A percentile compares a stretch with the other conserved stretches of the same genome.
Conservation (phyloP, 1,140 invertebrate species). For the Drosophila suzukii region DNA sequence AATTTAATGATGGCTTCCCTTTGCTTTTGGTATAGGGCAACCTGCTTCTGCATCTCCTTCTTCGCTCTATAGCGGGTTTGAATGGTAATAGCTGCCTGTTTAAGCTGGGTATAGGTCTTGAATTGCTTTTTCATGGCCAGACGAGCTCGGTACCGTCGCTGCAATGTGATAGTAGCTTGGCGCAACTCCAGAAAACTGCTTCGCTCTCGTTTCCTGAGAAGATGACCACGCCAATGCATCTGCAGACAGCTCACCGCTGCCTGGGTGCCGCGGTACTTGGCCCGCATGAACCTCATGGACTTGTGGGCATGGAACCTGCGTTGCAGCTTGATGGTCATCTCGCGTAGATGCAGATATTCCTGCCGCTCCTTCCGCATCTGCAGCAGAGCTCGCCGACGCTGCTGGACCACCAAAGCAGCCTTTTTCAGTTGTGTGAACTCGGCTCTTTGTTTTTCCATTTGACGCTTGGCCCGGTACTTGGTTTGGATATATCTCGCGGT, state of each 20-base stretch:
- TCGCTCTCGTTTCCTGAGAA: conserved; percentile 52
- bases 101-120: conserved; percentile 20
- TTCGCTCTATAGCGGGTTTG: conserved; percentile 56
- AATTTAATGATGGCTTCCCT: conserved; percentile 38
- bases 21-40: conserved; percentile 56
- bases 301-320: conserved; percentile 84
- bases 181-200: conserved; percentile 32
- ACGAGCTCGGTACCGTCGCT: conserved; percentile 43
- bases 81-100: conserved; percentile 19
- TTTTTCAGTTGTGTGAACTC: conserved; percentile 49
- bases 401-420: conserved; percentile 57
- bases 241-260: conserved; percentile 83
- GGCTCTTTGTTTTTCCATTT: conserved; percentile 32
- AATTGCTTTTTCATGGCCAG: conserved; percentile 40
- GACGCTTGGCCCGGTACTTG: conserved; percentile 41
- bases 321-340: conserved; percentile 84
- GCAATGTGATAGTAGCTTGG: conserved; percentile 43
- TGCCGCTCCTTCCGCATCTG: conserved; percentile 43
- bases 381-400: conserved; percentile 45
- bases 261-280: conserved; percentile 70
- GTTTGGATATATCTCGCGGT: conserved; percentile 22
- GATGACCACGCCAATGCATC: conserved; percentile 77
- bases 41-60: conserved; percentile 50
- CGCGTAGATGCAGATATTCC: conserved; percentile 43
- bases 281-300: conserved; percentile 59